Percentiles rank a stretch among this genome's conserved stretches.
Conservation (phyloP, 2,888 invertebrate genomes). For the Leptopterna dolabrata region DNA sequence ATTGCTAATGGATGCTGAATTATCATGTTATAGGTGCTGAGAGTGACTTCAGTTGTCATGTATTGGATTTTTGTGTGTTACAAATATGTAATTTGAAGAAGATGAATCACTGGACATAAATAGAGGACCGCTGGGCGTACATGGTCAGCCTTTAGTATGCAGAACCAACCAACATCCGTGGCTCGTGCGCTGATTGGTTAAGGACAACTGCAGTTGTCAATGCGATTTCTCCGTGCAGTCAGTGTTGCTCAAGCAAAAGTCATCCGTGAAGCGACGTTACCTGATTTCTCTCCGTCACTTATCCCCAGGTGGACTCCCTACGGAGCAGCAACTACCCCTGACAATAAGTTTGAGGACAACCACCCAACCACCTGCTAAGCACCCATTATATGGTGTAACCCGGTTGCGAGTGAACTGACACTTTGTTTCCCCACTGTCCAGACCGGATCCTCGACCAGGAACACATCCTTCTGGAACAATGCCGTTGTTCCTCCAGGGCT, state of each 20-base stretch:
- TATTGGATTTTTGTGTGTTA: no score
- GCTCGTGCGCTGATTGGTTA: conserved; percentile 1
- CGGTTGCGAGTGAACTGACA: not conserved
- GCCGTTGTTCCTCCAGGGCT: no score
- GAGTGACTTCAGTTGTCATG: no score
- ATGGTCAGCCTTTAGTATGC: no score
- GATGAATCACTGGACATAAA: no score
- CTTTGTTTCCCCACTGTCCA: not conserved
- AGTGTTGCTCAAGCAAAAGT: not conserved
- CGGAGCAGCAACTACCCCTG: not conserved
- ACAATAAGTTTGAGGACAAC: not conserved
- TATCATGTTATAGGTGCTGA: no score
- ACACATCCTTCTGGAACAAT: not conserved
- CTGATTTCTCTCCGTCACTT: not conserved
- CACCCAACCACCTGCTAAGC: conserved; percentile 25
- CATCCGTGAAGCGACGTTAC: not conserved
- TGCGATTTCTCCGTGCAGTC: not conserved
- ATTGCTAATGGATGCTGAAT: no score
- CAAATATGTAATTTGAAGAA: not conserved
- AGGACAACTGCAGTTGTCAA: not conserved
- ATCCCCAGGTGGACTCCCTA: not conserved
- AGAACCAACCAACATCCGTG: not conserved
- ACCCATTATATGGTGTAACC: not conserved
- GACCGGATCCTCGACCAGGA: not conserved
- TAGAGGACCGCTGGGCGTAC: no score